Base-by-base conservation (phyloP, 1,140 invertebrate species). In the Pseudoatta argentina region DNA sequence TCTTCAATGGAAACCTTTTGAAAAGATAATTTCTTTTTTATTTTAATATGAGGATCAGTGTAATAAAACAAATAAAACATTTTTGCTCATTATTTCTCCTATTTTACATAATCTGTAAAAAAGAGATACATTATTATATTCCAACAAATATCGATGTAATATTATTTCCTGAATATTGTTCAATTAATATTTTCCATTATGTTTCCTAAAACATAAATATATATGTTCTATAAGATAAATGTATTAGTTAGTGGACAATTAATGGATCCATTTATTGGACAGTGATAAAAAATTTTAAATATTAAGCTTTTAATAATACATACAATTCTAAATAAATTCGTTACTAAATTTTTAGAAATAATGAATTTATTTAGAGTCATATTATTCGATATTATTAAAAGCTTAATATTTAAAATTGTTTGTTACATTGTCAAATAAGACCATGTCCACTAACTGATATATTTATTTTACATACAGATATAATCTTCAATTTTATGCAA, bases 91-190 rank as follows among this genome's bases (percentile, higher is more conserved):
- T 39, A 75, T 4, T 0, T 59, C n/a, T 59, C 21, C 0, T 24
- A 24, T 6, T n/a, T 61, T 24, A 39, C 21, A 75, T 7, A 59
- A 24, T 75, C 34, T 61, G 55, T 24, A 24, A 75, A 59, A 75
- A 39, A 75, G 6, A 39, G 14, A 0, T n/a, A 10, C 12, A 39
- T 18, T 16, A 61, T 75, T 3, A 24, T 39, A 39, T 61, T 39
- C n/a, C 55, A 75, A 73, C 53, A 73, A 59, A 75, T 59, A 44
- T 75, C 30, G 24, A 75, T 75, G 12, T 39, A 75, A 75, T 18
- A 16, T 30, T 72, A 73, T 57, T 57, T 2, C 27, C 14, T 44
- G 55, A 59, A 75, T 24, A 59, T 59, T 24, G n/a, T 59, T 59
- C 53, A 18, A 59, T 61, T 30, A 24, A 59, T 75, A 75, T 59